These are phyloP conservation scores for Neomorphus geoffroyi DNA, from an alignment of 2,797 vertebrate species.

Conservation along the genomic window DNA sequence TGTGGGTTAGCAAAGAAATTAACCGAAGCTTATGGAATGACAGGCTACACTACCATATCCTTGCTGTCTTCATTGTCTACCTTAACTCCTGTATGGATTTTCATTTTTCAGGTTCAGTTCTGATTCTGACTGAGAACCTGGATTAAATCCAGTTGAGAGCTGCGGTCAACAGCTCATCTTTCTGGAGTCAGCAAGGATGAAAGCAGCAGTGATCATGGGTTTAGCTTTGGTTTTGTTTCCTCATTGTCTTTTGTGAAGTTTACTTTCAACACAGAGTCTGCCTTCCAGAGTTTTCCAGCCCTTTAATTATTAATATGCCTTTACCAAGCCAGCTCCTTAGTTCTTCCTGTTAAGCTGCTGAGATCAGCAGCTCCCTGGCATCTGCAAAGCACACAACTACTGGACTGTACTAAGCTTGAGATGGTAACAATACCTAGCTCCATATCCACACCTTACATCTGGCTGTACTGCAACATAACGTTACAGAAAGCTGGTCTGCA, in stretches of 20 bases:
- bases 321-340: neutral
- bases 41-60: neutral
- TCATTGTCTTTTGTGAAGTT: neutral
- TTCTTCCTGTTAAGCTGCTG: neutral
- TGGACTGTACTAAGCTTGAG: neutral
- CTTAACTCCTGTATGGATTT: neutral
- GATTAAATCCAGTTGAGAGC: neutral
- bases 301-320: neutral
- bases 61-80: neutral
- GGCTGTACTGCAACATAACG: neutral
- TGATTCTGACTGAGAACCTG: neutral
- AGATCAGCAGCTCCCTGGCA: neutral
- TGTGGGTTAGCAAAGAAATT: neutral
- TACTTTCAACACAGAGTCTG: neutral
- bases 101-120: neutral
- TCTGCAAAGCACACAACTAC: neutral
- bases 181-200: neutral
- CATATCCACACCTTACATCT: neutral
- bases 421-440: neutral
- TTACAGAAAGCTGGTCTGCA: constrained; percentile 18
- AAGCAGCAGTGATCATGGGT: neutral
- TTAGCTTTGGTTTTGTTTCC: neutral
- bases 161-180: neutral
- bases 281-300: neutral
- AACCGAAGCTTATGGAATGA: neutral